A percentile compares a stretch with the other conserved stretches of the same genome.
Conservation (phyloP, 2,797 vertebrate species). For the Lerista edwardsae region DNA sequence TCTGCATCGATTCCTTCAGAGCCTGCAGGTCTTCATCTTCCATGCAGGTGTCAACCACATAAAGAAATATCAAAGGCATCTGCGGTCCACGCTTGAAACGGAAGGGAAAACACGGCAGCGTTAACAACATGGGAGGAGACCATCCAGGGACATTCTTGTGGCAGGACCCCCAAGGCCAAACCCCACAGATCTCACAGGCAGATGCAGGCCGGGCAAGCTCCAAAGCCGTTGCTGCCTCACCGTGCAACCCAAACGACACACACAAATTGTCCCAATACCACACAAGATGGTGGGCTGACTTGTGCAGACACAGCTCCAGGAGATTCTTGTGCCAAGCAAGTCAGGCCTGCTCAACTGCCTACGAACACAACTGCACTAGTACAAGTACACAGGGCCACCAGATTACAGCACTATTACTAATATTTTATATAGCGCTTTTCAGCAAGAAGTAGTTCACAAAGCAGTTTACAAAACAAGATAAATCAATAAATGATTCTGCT, state of each 20-base stretch:
- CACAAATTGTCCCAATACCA: neutral
- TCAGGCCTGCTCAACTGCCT: neutral
- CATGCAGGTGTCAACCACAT: conserved; percentile 98
- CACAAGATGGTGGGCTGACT: neutral
- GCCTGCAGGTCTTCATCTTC: conserved; percentile 97
- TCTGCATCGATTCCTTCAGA: conserved; percentile 95
- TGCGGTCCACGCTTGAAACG: conserved; percentile 89
- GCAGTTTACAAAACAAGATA: too few relatives aligned
- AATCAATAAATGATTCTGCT: too few relatives aligned
- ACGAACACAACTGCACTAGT: neutral
- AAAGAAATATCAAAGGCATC: conserved; percentile 96
- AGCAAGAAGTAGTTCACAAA: too few relatives aligned
- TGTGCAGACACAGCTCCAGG: neutral
- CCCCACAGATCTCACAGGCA: neutral
- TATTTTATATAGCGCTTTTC: too few relatives aligned
- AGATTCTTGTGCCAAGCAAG: neutral
- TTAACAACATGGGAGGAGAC: neutral
- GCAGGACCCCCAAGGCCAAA: neutral
- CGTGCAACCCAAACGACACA: neutral
- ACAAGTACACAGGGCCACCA: neutral
- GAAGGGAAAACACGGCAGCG: conserved; percentile 28
- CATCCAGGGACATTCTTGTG: neutral
- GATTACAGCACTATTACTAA: too few relatives aligned
- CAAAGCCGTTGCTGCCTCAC: too few relatives aligned
- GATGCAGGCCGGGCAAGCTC: neutral